These are phyloP conservation scores for Oscheius sp. DNA, from an alignment of 2,888 invertebrate species.

Conservation along the genomic window DNA sequence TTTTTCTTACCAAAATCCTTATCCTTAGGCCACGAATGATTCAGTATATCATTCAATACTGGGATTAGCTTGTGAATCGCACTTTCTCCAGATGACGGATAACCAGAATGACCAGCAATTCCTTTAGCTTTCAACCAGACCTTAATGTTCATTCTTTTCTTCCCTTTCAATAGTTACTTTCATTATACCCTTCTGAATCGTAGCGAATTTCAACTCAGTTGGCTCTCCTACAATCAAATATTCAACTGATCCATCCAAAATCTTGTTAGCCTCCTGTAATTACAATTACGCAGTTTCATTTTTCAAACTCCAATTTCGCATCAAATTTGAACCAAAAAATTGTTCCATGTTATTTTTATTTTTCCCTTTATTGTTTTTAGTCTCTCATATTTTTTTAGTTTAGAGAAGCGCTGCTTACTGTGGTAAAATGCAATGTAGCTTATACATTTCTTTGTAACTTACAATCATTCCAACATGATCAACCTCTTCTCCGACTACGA, in stretches of 20 bases:
- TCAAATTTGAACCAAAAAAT: too few relatives aligned
- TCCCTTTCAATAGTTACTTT: slow-evolving; percentile 43
- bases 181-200: slow-evolving; percentile 65
- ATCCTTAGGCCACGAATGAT: slow-evolving; percentile 57
- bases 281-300: background rate
- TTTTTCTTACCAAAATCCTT: slow-evolving; percentile 40
- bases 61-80: slow-evolving; percentile 64
- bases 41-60: slow-evolving; percentile 56
- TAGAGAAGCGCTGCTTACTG: too few relatives aligned
- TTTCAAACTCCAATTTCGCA: too few relatives aligned
- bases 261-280: slow-evolving; percentile 16
- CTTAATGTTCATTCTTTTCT: background rate
- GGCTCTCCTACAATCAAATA: slow-evolving; percentile 68
- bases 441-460: too few relatives aligned
- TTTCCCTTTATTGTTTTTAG: too few relatives aligned
- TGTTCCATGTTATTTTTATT: too few relatives aligned
- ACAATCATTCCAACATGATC: slow-evolving; percentile 67
- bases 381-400: background rate
- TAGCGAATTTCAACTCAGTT: slow-evolving; percentile 64
- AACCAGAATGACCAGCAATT: slow-evolving; percentile 63
- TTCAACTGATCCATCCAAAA: slow-evolving; percentile 29
- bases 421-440: too few relatives aligned
- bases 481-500: slow-evolving; percentile 67
- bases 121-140: slow-evolving; percentile 39
- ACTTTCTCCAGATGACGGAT: slow-evolving; percentile 60